Percentiles rank a stretch among this genome's conserved stretches.
Evolutionary conservation across 2,797 vertebrate genomes (phyloP).

Genomic region (Phaenicophaeus curvirostris): DNA sequence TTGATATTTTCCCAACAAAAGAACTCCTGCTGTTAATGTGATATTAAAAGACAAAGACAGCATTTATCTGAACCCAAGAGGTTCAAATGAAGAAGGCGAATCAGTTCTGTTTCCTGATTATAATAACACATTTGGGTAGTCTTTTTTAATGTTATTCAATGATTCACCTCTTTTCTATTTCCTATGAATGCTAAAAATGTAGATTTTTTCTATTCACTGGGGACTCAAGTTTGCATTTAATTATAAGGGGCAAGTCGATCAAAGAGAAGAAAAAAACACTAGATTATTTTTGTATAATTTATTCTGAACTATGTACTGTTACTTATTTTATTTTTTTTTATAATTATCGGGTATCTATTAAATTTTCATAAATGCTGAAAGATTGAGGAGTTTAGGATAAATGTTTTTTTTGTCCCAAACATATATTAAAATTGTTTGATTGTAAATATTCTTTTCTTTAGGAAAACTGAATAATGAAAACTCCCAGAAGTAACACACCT

Average conservation of each 20-base stretch:
- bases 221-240: not conserved
- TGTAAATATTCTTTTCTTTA: not conserved
- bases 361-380: not conserved
- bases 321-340: not conserved
- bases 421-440: not conserved
- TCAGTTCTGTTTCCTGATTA: constrained; percentile 25
- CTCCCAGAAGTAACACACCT: not conserved
- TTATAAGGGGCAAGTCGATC: not conserved
- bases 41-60: not conserved
- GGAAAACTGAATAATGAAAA: not conserved
- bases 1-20: not conserved
- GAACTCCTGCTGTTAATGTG: not conserved
- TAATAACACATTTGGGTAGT: not conserved
- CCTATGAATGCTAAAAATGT: not conserved
- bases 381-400: not conserved
- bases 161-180: not conserved
- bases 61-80: not conserved
- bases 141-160: not conserved
- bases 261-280: not conserved
- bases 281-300: not conserved
- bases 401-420: not conserved
- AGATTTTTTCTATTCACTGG: not conserved
- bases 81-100: not conserved
- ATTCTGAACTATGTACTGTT: not conserved
- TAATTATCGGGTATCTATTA: not conserved